These are phyloP conservation scores for Microplitis mediator DNA, from an alignment of 1,140 invertebrate species.

Conservation along the genomic window DNA sequence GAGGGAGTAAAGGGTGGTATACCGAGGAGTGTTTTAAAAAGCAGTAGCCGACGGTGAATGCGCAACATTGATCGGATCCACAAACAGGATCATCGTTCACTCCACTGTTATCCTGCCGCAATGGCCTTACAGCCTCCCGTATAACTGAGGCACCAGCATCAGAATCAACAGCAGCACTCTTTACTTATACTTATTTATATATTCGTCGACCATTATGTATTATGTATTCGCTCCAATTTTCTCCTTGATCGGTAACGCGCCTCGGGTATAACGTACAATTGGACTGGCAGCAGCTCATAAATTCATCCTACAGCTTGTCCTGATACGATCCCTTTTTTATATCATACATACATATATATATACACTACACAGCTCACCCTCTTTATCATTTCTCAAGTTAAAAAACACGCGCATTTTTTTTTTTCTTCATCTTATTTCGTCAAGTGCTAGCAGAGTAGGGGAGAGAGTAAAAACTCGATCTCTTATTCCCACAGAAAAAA, in stretches of 20 bases:
- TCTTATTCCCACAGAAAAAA: constrained; percentile 1
- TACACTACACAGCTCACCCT: background rate
- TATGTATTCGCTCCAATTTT: constrained; percentile 27
- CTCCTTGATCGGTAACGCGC: constrained; percentile 22
- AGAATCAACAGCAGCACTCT: background rate
- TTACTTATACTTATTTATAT: background rate
- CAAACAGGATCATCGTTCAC: constrained; percentile 15
- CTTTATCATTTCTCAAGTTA: background rate
- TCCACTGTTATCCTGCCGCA: no score
- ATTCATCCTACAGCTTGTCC: constrained; percentile 4
- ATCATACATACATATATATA: background rate
- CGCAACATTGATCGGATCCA: constrained; percentile 13
- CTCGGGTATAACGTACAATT: constrained; percentile 15
- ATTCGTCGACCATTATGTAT: constrained; percentile 1
- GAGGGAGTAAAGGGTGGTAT: background rate
- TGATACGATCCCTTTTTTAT: constrained; percentile 11
- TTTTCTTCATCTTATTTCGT: background rate
- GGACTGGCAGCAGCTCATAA: constrained; percentile 23
- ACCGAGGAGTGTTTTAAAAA: background rate
- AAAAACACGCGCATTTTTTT: background rate
- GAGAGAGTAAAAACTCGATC: background rate
- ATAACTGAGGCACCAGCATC: background rate
- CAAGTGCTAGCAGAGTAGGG: background rate
- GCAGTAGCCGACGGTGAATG: background rate
- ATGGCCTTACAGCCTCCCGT: no score